Evolutionary conservation across 1,140 invertebrate species (phyloP), one percentile per base, ranked within the genome.

Genomic region (Neocloeon triangulifer): DNA sequence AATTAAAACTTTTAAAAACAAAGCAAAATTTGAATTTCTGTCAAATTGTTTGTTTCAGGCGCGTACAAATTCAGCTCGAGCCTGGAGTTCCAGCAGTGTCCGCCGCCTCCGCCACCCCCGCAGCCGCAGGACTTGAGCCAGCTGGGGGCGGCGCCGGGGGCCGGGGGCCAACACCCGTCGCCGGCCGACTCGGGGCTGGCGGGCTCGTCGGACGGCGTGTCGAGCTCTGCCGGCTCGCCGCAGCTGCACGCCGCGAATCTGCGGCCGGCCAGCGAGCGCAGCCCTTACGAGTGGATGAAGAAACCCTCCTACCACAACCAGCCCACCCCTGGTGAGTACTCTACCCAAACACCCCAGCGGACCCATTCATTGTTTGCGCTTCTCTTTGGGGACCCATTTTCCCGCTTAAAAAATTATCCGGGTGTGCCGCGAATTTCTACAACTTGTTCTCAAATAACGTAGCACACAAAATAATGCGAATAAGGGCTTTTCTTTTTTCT

Each of bases 231-330:
- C 12, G 44, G 44, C 10, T 47, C 45, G 4, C 45, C 46, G 9
- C 37, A 38, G 45, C 31, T 44, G 42, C 32, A 43, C 41, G 30
- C 29, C 25, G 34, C 35, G 21, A 45, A 44, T 13, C 47, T 48
- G 21, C 52, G 63, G 44, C 74, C 77, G 10, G 57, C 66, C 5
- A 66, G 69, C 2, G 64, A 66, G 10, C 58, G 74, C 10, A 77
- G 73, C 31, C 80, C 79, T 0, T 85, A 69, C 47, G 79, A 82
- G 39, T 88, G 80, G 80, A 85, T 88, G 68, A 84, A 77, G 47
- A 82, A 79, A 49, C 69, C 74, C 0, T 70, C 73, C 7, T 84
- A 84, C 48, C 75, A 80, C 46, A 69, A 55, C 27, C 73, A 79
- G 44, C 72, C 73, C 1, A 77, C 73, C 53, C 74, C 76, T 52